Base-by-base conservation (phyloP, 2,113 vertebrate genomes). In the Gobio gobio region DNA sequence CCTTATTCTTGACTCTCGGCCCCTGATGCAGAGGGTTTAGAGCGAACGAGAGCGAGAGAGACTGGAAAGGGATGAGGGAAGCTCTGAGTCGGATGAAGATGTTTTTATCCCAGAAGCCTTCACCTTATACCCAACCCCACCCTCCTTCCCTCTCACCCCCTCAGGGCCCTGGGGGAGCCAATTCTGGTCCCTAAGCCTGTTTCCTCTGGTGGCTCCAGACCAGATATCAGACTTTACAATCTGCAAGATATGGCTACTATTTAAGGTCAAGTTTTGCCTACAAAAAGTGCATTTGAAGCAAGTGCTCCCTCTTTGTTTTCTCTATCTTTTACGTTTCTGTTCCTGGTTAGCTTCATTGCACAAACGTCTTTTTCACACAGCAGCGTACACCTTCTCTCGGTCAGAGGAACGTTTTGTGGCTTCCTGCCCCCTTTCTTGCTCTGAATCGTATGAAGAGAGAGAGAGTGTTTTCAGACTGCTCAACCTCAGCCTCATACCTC, bases 1-100 rank as follows among this genome's bases (percentile, higher is more conserved):
- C 95, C 95, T 92, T 89, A 95, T 94, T 78, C 85, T 94, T 95
- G 93, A 95, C 95, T 94, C 91, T 93, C 94, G 93, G 94, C 94
- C 94, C 61, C 43, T 91, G 90, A 90, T 82, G 76, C 88, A 90
- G 74, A 86, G 75, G 61, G 29, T 68, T 90, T 80, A 87, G 78
- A 90, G 85, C 86, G 74, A 90, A 84, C 87, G 13, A 78, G 81
- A 83, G 81, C 22, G 49, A 49, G 33, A 79, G 76, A 75, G 72
- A 78, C 40, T 56, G 36, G 18, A 63, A 63, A 80, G 68, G 66
- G 40, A 63, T 81, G 58, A 64, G 29, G 49, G 66, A 22, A 63
- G 79, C 68, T 80, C 54, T 64, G 82, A 84, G 16, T 40, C 0
- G 47, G 72, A 78, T 70, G 76, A 85, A 80, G 68, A 75, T 77